Conservation (phyloP, 1,140 invertebrate genomes). For the Leptinotarsa texana region DNA sequence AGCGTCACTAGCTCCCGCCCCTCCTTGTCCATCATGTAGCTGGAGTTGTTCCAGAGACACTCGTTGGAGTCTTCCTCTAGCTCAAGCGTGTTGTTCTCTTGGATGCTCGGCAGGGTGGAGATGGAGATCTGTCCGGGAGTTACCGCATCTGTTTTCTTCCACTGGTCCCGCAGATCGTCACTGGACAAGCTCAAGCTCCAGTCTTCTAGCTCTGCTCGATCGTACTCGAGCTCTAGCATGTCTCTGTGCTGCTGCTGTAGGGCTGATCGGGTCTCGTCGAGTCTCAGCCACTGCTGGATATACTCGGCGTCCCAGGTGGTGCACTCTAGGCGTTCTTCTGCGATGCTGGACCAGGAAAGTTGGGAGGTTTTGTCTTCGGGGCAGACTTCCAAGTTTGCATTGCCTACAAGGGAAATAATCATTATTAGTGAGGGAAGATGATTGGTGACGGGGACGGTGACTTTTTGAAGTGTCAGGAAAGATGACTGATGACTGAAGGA, state of each 20-base stretch:
- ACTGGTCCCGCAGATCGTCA: constrained; percentile 65
- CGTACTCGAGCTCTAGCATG: constrained; percentile 71
- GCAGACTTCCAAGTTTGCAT: constrained; percentile 41
- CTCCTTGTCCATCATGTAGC: constrained; percentile 61
- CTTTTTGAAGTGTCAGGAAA: too few species aligned
- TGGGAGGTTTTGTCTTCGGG: constrained; percentile 53
- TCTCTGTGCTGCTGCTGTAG: constrained; percentile 69
- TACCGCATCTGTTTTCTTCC: constrained; percentile 41
- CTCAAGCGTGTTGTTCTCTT: constrained; percentile 72
- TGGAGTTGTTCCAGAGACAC: constrained; percentile 72
- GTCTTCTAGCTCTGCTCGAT: constrained; percentile 75
- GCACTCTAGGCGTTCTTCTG: constrained; percentile 62
- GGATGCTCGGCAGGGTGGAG: constrained; percentile 70
- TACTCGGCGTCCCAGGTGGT: constrained; percentile 74
- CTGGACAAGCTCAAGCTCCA: constrained; percentile 76
- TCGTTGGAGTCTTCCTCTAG: constrained; percentile 74
- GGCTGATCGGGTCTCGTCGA: constrained; percentile 70
- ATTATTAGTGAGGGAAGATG: background rate
- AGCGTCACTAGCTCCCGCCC: constrained; percentile 59
- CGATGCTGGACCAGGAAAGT: constrained; percentile 60
- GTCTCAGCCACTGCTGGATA: constrained; percentile 73
- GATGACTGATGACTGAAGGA: too few species aligned
- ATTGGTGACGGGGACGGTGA: too few species aligned
- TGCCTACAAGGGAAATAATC: constrained; percentile 37
- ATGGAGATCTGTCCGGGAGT: constrained; percentile 62